Percentiles rank a stretch among this genome's conserved stretches.
phyloP scores from a whole-genome alignment of 2,888 invertebrate genomes.

The Sipha maydis region DNA sequence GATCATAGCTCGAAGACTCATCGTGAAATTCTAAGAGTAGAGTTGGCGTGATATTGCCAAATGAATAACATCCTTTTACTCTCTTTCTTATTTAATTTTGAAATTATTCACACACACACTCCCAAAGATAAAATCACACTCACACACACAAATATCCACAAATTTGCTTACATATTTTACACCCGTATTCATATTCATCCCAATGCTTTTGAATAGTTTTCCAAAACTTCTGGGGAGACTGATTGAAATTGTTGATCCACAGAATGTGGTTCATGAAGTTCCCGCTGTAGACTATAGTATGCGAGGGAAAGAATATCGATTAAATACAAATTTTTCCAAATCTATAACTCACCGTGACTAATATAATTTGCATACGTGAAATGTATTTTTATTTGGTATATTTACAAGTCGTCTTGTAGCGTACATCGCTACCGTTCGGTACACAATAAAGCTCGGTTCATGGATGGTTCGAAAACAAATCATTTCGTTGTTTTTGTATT shows the following conservation, averaged over 20 bases:
- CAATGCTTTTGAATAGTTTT: neutral
- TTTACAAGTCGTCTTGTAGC: too few relatives aligned
- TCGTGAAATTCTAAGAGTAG: neutral
- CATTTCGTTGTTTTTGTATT: too few relatives aligned
- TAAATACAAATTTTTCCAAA: neutral
- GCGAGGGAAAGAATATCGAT: neutral
- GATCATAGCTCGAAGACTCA: neutral
- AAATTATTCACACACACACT: neutral
- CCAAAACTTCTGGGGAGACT: neutral
- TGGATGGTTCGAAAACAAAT: too few relatives aligned
- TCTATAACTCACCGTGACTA: neutral
- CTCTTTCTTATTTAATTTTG: neutral
- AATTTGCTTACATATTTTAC: neutral
- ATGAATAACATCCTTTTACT: neutral
- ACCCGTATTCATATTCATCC: neutral
- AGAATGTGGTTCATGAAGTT: neutral
- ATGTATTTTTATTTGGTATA: too few relatives aligned
- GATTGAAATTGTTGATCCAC: neutral
- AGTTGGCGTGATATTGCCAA: neutral
- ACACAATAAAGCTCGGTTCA: too few relatives aligned
- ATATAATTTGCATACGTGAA: too few relatives aligned
- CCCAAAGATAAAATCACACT: neutral
- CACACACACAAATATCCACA: neutral
- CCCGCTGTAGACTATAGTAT: neutral
- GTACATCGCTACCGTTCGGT: too few relatives aligned